These are phyloP conservation scores for Trichopria drosophilae DNA, from an alignment of 2,888 invertebrate species.

Conservation along the genomic window DNA sequence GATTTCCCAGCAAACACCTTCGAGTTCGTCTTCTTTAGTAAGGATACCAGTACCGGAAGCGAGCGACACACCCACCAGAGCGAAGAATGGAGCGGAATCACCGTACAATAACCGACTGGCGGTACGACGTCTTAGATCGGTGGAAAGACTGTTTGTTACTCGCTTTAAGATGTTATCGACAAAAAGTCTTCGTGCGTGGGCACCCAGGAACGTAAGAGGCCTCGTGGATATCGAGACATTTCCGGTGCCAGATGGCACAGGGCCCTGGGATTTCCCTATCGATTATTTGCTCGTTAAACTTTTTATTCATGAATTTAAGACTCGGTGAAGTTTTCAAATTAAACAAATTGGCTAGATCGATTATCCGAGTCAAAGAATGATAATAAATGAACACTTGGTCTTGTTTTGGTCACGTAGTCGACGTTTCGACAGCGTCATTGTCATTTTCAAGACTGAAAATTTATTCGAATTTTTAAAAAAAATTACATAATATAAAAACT, in stretches of 20 bases:
- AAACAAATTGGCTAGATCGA: no score
- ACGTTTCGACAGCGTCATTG: no score
- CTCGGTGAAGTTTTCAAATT: no score
- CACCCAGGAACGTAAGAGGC: conserved; percentile 57
- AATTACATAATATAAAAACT: no score
- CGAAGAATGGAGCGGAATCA: conserved; percentile 74
- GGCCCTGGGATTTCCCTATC: conserved; percentile 54
- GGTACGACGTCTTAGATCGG: conserved; percentile 66
- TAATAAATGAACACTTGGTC: no score
- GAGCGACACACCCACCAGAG: conserved; percentile 72
- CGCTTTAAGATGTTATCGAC: conserved; percentile 72
- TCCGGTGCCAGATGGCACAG: conserved; percentile 46
- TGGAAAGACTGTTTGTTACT: conserved; percentile 69
- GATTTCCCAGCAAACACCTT: conserved; percentile 78
- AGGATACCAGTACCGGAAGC: conserved; percentile 74
- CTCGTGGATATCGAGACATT: conserved; percentile 43
- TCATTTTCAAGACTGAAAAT: no score
- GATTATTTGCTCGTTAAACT: no score
- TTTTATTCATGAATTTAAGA: no score
- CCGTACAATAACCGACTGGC: conserved; percentile 68
- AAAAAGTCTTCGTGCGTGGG: conserved; percentile 69
- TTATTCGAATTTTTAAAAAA: no score
- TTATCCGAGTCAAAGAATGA: no score
- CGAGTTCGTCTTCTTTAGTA: conserved; percentile 76
- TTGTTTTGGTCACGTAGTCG: no score